Percentiles rank a stretch among this genome's conserved stretches.
phyloP scores from a whole-genome alignment of 2,888 invertebrate genomes.

The Prenolepis imparis region DNA sequence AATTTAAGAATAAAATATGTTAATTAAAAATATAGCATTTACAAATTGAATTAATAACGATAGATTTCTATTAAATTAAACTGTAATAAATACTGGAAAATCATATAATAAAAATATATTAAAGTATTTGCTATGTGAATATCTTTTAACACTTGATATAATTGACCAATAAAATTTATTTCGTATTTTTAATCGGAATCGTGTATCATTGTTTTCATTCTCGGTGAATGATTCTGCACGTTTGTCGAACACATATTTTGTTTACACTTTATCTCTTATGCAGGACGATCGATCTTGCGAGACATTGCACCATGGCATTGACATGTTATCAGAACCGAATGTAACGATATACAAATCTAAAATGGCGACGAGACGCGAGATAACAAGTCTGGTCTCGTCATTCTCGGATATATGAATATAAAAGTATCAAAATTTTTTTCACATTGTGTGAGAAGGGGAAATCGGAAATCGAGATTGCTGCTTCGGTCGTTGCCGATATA shows the following conservation, averaged over 20 bases:
- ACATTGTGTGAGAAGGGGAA: not conserved
- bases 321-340: constrained; percentile 33
- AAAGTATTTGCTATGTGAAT: not conserved
- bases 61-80: constrained; percentile 8
- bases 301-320: constrained; percentile 50
- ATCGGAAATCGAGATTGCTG: constrained; percentile 25
- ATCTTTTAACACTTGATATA: not conserved
- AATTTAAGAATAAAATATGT: not conserved
- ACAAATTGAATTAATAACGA: not conserved
- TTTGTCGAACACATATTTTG: constrained; percentile 60
- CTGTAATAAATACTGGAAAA: not conserved
- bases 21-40: not conserved
- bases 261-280: constrained; percentile 63
- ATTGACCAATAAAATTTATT: not conserved
- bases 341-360: constrained; percentile 14
- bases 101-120: not conserved
- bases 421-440: not conserved
- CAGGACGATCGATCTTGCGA: constrained; percentile 51
- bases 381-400: not conserved
- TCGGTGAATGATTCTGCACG: constrained; percentile 34
- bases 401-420: not conserved
- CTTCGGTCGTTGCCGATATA: constrained; percentile 2
- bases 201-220: constrained; percentile 60
- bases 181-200: not conserved
- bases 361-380: constrained; percentile 22